Conservation (phyloP, 2,113 vertebrate genomes). For the Centropus bengalensis region DNA sequence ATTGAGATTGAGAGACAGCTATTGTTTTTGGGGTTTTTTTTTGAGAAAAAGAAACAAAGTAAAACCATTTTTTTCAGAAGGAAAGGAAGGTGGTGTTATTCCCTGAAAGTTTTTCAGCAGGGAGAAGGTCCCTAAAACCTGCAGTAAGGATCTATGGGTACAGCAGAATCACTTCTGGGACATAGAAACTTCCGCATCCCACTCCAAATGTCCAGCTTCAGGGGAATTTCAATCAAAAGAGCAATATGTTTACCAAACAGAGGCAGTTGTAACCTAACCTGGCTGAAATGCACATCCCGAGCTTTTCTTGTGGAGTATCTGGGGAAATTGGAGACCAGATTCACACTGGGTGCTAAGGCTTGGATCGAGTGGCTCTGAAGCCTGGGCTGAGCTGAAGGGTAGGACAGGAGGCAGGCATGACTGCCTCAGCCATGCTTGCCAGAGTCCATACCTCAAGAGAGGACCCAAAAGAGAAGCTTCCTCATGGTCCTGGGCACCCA, state of each 20-base stretch:
- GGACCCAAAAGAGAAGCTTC: not conserved
- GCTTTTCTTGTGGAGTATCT: not conserved
- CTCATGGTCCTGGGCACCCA: not conserved
- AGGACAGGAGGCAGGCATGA: not conserved
- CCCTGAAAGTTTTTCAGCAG: not conserved
- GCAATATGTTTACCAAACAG: not conserved
- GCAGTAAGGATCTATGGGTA: not conserved
- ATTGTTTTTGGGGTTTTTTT: not conserved
- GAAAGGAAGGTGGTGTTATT: not conserved
- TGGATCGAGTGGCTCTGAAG: not conserved
- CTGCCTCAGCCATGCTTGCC: rapidly evolving
- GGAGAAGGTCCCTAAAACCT: not conserved
- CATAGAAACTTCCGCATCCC: not conserved
- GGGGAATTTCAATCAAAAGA: not conserved
- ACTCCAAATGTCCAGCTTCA: not conserved
- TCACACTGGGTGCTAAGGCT: rapidly evolving
- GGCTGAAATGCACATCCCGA: not conserved
- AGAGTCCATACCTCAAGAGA: not conserved
- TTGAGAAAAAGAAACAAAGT: not conserved
- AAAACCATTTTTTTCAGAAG: not conserved
- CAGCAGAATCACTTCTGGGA: not conserved
- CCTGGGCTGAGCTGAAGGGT: not conserved
- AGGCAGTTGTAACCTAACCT: not conserved
- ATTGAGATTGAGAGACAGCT: not conserved
- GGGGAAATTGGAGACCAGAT: rapidly evolving